phyloP scores from a whole-genome alignment of 2,113 vertebrate species.

The Bothrops jararaca region DNA sequence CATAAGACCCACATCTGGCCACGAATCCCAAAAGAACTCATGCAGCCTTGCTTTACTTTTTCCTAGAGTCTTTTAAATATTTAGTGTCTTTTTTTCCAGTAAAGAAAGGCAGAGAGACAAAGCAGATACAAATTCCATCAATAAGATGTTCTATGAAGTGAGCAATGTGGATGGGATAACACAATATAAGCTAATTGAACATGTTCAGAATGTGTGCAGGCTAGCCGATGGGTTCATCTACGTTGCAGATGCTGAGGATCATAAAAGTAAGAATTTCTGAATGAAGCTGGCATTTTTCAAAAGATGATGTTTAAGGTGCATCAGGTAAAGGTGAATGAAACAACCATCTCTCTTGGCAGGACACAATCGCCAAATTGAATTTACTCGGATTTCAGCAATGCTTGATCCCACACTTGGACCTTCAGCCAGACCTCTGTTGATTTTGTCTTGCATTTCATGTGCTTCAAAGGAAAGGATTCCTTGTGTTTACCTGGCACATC shows the following conservation, averaged over 20 bases:
- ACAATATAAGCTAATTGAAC: conserved; percentile 71
- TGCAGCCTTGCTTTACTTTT: not conserved
- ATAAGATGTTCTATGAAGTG: conserved; percentile 83
- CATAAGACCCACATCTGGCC: not conserved
- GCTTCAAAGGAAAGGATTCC: conserved; percentile 69
- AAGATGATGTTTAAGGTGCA: not conserved
- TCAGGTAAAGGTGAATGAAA: not conserved
- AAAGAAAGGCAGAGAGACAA: conserved; percentile 86
- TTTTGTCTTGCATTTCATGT: conserved; percentile 85
- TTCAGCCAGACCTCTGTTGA: conserved; percentile 77
- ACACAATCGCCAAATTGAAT: conserved; percentile 74
- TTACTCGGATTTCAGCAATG: conserved; percentile 81
- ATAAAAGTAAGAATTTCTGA: conserved; percentile 71
- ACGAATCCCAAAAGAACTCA: not conserved
- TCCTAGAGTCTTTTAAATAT: not conserved
- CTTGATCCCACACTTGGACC: conserved; percentile 73
- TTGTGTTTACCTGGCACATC: conserved; percentile 84
- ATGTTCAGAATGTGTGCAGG: conserved; percentile 86
- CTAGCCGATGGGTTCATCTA: conserved; percentile 92
- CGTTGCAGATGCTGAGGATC: conserved; percentile 85
- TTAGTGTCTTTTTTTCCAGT: conserved; percentile 61
- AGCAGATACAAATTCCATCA: conserved; percentile 73
- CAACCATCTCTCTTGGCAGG: conserved; percentile 55
- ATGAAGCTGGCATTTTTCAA: not conserved
- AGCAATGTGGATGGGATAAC: conserved; percentile 62